Percentiles rank a stretch among this genome's conserved stretches.
phyloP scores from a whole-genome alignment of 1,140 invertebrate species.

The Leptinotarsa texana region DNA sequence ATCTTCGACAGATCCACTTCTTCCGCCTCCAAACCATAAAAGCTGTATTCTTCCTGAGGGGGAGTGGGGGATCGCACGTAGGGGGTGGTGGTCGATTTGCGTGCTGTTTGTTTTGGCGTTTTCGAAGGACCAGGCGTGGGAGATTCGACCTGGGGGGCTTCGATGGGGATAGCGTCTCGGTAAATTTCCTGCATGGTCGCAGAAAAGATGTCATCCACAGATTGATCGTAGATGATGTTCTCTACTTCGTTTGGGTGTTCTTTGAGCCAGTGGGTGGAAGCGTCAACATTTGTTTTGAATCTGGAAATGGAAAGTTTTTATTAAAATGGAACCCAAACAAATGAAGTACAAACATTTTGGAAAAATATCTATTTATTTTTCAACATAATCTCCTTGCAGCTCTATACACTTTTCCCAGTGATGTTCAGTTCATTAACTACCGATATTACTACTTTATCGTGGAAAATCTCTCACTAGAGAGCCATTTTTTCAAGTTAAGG shows the following conservation, averaged over 20 bases:
- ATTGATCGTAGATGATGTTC: constrained; percentile 1
- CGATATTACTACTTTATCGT: no score
- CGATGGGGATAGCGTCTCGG: not conserved
- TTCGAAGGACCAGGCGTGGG: not conserved
- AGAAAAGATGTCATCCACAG: constrained; percentile 7
- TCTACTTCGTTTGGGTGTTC: not conserved
- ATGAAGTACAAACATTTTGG: no score
- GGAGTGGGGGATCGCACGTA: not conserved
- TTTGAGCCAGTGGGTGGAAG: constrained; percentile 7
- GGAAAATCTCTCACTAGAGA: no score
- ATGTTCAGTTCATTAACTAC: no score
- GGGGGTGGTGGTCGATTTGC: constrained; percentile 38
- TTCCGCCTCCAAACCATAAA: constrained; percentile 27
- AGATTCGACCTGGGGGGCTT: not conserved
- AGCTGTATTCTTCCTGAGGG: constrained; percentile 30
- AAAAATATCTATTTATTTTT: no score
- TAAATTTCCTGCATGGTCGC: not conserved
- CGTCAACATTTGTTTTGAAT: constrained; percentile 7
- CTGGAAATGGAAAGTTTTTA: not conserved
- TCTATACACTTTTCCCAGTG: no score
- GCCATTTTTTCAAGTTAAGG: no score
- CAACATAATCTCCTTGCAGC: no score
- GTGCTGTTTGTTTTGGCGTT: constrained; percentile 27
- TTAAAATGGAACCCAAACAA: no score
- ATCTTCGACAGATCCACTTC: constrained; percentile 36